Evolutionary conservation across 2,888 invertebrate species (phyloP), one percentile per base, ranked within the genome.

Genomic region (Eupithecia pulchellata): DNA sequence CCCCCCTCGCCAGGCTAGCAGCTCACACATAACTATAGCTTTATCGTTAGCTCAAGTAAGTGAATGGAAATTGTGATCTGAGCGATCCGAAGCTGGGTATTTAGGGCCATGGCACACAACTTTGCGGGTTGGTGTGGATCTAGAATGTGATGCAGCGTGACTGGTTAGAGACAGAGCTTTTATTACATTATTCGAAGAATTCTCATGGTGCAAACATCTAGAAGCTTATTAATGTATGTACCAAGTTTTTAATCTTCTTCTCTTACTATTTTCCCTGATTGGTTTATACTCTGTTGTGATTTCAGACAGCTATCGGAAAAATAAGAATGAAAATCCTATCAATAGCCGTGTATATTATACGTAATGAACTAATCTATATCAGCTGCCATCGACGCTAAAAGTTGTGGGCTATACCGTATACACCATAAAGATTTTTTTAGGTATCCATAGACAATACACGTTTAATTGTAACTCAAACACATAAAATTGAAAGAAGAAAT

Each of bases 1-100:
- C 86, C 79, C 81, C 87, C 75, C 78, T 82, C 74, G 81, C 82
- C 13, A 82, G 83, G 64, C 82, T 82, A 77, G 84, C 86, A 68
- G 83, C 79, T 62, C 83, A 82, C 83, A 81, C 86, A 62, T 84
- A 86, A 62, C 58, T 57, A 30, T 32, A 61, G 11, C 29, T n/a
- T 32, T 58, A 58, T 2, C 25, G 20, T 20, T 25, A 11, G 1
- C 61, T 20, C 32, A 20, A 34, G 17, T 29, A 27, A 34, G n/a
- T 61, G 25, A 61, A n/a, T 25, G 52, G 11, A 52, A 52, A 0
- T 52, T 52, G 47, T 47, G 52, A 52, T 25, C 42, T 47, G 20
- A 47, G 9, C 42, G 13, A 36, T 36, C 36, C 4, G 42, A 47
- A 9, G 20, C 20, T 20, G 20, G 6, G 42, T 47, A 52, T 52